Conservation (phyloP, 2,113 vertebrate genomes). For the Spea bombifrons region DNA sequence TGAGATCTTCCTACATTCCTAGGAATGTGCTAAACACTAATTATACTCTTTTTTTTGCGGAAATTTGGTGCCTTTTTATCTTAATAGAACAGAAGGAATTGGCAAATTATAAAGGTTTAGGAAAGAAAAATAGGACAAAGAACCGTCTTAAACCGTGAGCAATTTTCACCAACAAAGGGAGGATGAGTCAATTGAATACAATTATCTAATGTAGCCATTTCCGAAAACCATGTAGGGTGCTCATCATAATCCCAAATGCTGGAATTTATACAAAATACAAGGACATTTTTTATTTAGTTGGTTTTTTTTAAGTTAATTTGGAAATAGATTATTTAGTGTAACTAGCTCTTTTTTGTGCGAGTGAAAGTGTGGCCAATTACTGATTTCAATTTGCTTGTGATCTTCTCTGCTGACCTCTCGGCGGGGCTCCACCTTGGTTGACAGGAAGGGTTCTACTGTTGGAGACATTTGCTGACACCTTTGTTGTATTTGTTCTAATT, state of each 20-base stretch:
- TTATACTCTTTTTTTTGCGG: conserved; percentile 3
- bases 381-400: too few species aligned
- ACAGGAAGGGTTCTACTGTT: not conserved
- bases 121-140: not conserved
- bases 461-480: conserved; percentile 4
- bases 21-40: not conserved
- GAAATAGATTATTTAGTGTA: too few species aligned
- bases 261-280: not conserved
- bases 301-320: too few species aligned
- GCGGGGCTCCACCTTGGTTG: not conserved
- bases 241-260: not conserved
- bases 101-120: not conserved
- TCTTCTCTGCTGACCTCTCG: not conserved
- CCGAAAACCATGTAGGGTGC: not conserved
- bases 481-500: not conserved
- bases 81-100: not conserved
- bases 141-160: not conserved
- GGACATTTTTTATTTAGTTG: not conserved
- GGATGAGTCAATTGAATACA: not conserved
- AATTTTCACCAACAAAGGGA: not conserved
- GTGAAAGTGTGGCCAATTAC: too few species aligned
- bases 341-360: too few species aligned
- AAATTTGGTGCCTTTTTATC: not conserved
- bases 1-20: not conserved
- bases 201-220: not conserved